Evolutionary conservation across 2,888 invertebrate genomes (phyloP).

Genomic region (Beris chalybata): DNA sequence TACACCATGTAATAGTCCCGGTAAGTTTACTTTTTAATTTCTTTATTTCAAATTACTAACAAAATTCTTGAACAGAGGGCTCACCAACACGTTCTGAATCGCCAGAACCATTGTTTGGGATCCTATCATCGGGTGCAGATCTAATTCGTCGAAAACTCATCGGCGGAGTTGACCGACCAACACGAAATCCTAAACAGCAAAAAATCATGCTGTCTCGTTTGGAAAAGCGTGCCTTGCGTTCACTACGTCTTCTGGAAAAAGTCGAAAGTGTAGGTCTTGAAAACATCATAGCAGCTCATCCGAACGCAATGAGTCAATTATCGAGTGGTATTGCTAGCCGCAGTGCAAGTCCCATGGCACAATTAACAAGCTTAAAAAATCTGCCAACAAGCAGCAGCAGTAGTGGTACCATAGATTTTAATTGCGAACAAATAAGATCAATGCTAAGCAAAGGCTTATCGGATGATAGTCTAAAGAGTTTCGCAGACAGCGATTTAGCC

Average conservation of each 20-base stretch:
- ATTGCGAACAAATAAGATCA: slow-evolving; percentile 56
- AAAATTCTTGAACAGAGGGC: slow-evolving; percentile 45
- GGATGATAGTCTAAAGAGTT: slow-evolving; percentile 41
- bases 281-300: slow-evolving; percentile 66
- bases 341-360: slow-evolving; percentile 77
- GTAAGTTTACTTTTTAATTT: slow-evolving; percentile 46
- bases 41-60: slow-evolving; percentile 1
- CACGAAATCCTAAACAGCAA: slow-evolving; percentile 48
- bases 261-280: slow-evolving; percentile 70
- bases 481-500: slow-evolving; percentile 29
- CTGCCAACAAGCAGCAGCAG: slow-evolving; percentile 43
- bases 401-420: slow-evolving; percentile 49
- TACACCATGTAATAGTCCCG: slow-evolving; percentile 86
- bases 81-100: slow-evolving; percentile 62
- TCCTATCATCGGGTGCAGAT: slow-evolving; percentile 68
- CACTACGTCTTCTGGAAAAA: slow-evolving; percentile 64
- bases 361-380: slow-evolving; percentile 72
- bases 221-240: slow-evolving; percentile 57
- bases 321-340: slow-evolving; percentile 61
- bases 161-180: slow-evolving; percentile 56
- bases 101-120: slow-evolving; percentile 57
- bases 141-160: slow-evolving; percentile 65
- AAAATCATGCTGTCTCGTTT: slow-evolving; percentile 53
- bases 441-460: slow-evolving; percentile 49
- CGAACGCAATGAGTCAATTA: slow-evolving; percentile 64